Base-by-base conservation (phyloP, 2,888 invertebrate species). In the Drosophila multiciliata region DNA sequence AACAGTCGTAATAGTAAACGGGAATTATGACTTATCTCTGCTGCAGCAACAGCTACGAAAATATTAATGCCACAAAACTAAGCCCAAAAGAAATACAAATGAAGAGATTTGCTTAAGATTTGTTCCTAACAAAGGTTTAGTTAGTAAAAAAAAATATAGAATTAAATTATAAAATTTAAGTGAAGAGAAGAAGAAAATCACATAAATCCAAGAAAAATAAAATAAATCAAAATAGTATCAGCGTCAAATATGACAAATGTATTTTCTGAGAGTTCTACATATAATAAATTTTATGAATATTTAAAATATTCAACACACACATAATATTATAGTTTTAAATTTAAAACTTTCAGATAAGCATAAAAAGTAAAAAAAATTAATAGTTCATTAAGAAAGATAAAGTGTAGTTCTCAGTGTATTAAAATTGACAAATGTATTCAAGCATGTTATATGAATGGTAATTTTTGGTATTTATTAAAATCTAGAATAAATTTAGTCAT, bases 11-110 rank as follows among this genome's bases (percentile, higher is more conserved):
- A 75, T 59, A 7, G 26, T 12, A 61, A 40, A 53, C 32, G 52
- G 23, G 48, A 20, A 65, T 61, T 52, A 71, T 38, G 26, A 15
- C 49, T 40, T 72, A 60, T 50, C 69, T 35, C n/a, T 23, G 26
- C 4, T 17, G 68, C 59, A 40, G 59, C 54, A 36, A 54, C 59
- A 67, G 35, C 53, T 32, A 23, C 29, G 6, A 26, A 55, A 45
- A 52, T 48, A 12, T 45, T 1, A 58, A 23, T 2, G 33, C 20
- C 17, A 6, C 45, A 12, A 40, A 42, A 35, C 20, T 42, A 29
- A n/a, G 11, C 17, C 23, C 3, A 9, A 35, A 6, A 23, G 17
- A 17, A 33, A 35, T 15, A 1, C 0, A 20, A 9, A 9, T 4
- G 0, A 35, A 53, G 23, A 35, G 11, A 5, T 3, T 7, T 20